phyloP scores from a whole-genome alignment of 2,113 vertebrate species.

The Nipponia nippon region DNA sequence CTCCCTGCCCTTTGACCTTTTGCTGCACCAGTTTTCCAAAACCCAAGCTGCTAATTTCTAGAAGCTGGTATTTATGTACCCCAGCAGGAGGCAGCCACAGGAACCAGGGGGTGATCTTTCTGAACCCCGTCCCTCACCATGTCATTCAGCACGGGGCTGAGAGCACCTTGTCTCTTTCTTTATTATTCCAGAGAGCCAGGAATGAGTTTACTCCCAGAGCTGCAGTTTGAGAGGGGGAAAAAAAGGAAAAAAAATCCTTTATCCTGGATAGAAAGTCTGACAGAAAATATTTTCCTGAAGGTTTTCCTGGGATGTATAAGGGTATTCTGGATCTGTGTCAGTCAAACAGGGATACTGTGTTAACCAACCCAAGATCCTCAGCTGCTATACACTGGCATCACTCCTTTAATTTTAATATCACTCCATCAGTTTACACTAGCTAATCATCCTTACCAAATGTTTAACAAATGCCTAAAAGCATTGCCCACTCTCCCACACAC shows the following conservation, averaged over 20 bases:
- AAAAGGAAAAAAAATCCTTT: neutral
- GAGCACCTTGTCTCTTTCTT: neutral
- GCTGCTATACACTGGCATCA: neutral
- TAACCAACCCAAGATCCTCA: neutral
- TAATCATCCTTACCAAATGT: constrained; percentile 44
- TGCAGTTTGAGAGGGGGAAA: neutral
- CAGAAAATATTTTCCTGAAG: neutral
- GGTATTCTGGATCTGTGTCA: neutral
- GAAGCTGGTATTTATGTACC: neutral
- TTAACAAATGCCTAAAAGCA: constrained; percentile 12
- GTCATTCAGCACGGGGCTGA: neutral
- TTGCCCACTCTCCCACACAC: neutral
- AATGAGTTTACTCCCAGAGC: neutral
- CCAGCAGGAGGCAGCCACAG: neutral
- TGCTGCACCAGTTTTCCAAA: neutral
- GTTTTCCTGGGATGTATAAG: neutral
- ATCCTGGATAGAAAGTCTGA: neutral
- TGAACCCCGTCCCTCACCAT: neutral
- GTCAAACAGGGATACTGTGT: neutral
- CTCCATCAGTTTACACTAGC: neutral
- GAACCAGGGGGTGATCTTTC: neutral
- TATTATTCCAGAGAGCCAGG: neutral
- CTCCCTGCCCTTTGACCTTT: neutral
- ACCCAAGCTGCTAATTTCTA: neutral
- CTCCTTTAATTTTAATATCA: constrained; percentile 8